Evolutionary conservation across 2,888 invertebrate species (phyloP).

Genomic region (Sisyra nigra): DNA sequence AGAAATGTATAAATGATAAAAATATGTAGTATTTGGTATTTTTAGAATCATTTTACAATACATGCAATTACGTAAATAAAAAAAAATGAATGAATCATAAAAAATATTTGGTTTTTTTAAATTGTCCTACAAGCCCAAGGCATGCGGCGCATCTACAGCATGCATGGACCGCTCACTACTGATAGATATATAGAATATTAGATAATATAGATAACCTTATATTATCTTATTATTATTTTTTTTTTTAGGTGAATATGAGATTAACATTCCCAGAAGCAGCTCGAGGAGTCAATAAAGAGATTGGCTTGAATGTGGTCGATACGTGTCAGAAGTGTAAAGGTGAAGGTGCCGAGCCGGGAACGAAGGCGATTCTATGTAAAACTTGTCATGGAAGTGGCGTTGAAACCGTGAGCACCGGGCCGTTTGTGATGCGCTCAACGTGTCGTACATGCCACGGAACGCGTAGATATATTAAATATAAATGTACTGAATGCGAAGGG

Average conservation of each 20-base stretch:
- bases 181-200: too few species aligned
- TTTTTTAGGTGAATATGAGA: slow-evolving; percentile 60
- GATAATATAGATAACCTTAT: too few species aligned
- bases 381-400: slow-evolving; percentile 95
- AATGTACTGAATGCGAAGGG: slow-evolving; percentile 84
- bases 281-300: slow-evolving; percentile 86
- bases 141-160: too few species aligned
- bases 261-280: slow-evolving; percentile 89
- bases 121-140: too few species aligned
- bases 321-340: slow-evolving; percentile 83
- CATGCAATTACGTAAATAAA: too few species aligned
- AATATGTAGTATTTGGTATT: too few species aligned
- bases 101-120: too few species aligned
- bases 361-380: slow-evolving; percentile 73
- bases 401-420: slow-evolving; percentile 81
- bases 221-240: too few species aligned
- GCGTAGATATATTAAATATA: slow-evolving; percentile 73
- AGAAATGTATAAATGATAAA: too few species aligned
- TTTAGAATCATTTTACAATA: too few species aligned
- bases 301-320: slow-evolving; percentile 82
- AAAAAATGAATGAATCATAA: too few species aligned
- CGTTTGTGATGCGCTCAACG: slow-evolving; percentile 93
- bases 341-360: slow-evolving; percentile 75
- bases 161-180: too few species aligned
- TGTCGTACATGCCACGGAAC: slow-evolving; percentile 84